Evolutionary conservation across 2,888 invertebrate genomes (phyloP), one percentile per base, ranked within the genome.

Genomic region (Halictus quadricinctus): DNA sequence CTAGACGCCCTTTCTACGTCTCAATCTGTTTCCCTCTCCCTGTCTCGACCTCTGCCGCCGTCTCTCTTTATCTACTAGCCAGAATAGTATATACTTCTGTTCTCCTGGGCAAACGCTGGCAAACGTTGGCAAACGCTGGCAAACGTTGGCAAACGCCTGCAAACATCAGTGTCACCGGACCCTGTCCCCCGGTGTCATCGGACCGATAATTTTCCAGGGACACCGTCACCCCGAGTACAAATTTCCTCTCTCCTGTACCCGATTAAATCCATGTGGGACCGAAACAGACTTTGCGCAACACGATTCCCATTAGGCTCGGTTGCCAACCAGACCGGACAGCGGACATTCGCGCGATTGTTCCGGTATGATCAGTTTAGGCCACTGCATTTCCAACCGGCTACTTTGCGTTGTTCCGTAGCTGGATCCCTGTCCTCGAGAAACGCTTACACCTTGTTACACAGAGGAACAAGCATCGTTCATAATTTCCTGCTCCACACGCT

Each of bases 251-350:
- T 5, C 36, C 29, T 46, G 54, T 41, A 41, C 58, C 64, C 74
- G 77, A 75, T 75, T 80, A 80, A 66, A 84, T 80, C 77, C 85
- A 85, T 80, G 84, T 84, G 77, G 80, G 77, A 85, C 58, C 46
- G 54, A 12, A 64, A 10, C 75, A 85, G 84, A 84, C 73, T 84
- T 85, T 74, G 50, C 79, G 58, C 72, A 73, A 83, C 76, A 79
- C 76, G 79, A 25, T 69, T 54, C 69, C 79, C 83, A 84, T 84
- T 83, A 83, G 74, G 60, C 58, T 43, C 21, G 50, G 29, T 10
- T 66, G 79, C 80, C 60, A 69, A 46, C 25, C 29, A 21, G 54
- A 36, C 54, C 70, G 50, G n/a, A 36, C 74, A 41, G 41, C n/a
- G 54, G 41, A 74, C 50, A 73, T 29, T 73, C 73, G 21, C 12